These are phyloP conservation scores for Baccha elongata DNA, from an alignment of 2,888 invertebrate genomes.

Conservation along the genomic window DNA sequence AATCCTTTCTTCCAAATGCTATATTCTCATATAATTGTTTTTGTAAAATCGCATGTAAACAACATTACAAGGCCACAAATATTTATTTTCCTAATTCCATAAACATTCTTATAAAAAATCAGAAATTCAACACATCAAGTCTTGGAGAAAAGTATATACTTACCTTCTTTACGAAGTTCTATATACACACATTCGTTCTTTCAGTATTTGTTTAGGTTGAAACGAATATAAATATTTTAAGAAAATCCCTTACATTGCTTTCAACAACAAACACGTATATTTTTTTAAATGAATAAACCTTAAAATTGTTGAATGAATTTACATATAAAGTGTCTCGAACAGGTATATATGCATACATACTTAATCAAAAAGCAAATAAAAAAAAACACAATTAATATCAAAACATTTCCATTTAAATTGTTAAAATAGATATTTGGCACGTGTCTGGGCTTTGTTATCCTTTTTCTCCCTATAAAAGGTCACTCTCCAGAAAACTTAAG, in stretches of 20 bases:
- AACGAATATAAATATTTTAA: slow-evolving; percentile 13
- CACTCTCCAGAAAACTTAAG: slow-evolving; percentile 17
- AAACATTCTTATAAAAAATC: neutral
- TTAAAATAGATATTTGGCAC: slow-evolving; percentile 28
- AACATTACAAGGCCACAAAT: slow-evolving; percentile 14
- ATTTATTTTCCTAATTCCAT: neutral
- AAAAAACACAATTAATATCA: slow-evolving; percentile 15
- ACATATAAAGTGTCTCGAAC: slow-evolving; percentile 28
- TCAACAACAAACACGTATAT: neutral
- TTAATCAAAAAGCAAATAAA: slow-evolving; percentile 1
- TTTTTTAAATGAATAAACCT: neutral
- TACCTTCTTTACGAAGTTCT: neutral
- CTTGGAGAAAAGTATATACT: neutral
- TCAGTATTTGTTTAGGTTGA: slow-evolving; percentile 22
- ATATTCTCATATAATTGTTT: neutral
- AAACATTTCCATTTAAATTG: slow-evolving; percentile 21
- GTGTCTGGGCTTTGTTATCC: neutral
- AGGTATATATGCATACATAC: slow-evolving; percentile 2
- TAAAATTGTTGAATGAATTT: slow-evolving; percentile 1
- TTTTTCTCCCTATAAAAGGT: neutral
- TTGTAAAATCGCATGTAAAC: neutral
- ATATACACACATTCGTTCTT: neutral
- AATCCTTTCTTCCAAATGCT: neutral
- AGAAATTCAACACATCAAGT: slow-evolving; percentile 7
- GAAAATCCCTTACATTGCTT: slow-evolving; percentile 6